phyloP scores from a whole-genome alignment of 2,113 vertebrate species.

The Podarcis raffonei region DNA sequence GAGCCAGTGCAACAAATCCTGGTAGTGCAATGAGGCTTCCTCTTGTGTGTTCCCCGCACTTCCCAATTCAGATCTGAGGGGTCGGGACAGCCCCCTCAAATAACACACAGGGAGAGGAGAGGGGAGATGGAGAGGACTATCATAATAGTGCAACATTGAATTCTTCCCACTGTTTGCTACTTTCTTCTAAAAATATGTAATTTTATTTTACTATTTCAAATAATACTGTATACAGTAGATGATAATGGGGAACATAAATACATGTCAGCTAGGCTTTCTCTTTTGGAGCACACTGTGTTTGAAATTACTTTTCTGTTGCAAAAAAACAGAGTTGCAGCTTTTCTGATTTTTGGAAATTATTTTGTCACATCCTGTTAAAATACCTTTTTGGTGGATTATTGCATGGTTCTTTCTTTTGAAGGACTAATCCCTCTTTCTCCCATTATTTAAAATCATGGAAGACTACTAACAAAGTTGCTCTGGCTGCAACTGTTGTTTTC shows the following conservation, averaged over 20 bases:
- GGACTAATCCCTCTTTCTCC: neutral
- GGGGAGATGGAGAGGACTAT: too few relatives aligned
- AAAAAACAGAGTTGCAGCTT: neutral
- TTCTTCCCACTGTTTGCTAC: neutral
- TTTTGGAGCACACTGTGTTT: neutral
- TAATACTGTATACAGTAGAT: neutral
- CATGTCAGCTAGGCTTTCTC: neutral
- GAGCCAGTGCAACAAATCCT: too few relatives aligned
- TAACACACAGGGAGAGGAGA: too few relatives aligned
- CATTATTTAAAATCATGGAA: conserved; percentile 44
- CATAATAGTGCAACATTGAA: too few relatives aligned
- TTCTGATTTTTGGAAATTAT: neutral
- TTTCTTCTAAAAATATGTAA: neutral
- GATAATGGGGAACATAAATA: neutral
- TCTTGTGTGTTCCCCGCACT: too few relatives aligned
- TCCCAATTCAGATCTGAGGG: too few relatives aligned
- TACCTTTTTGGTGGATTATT: neutral
- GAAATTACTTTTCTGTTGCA: neutral
- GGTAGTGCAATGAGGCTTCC: too few relatives aligned
- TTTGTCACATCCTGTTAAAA: conserved; percentile 23
- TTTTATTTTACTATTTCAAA: neutral
- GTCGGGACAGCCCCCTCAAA: too few relatives aligned
- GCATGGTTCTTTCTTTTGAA: neutral
- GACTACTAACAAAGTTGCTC: conserved; percentile 9
- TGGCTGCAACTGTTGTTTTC: conserved; percentile 7